phyloP scores from a whole-genome alignment of 2,888 invertebrate genomes.

The Carabus problematicus region DNA sequence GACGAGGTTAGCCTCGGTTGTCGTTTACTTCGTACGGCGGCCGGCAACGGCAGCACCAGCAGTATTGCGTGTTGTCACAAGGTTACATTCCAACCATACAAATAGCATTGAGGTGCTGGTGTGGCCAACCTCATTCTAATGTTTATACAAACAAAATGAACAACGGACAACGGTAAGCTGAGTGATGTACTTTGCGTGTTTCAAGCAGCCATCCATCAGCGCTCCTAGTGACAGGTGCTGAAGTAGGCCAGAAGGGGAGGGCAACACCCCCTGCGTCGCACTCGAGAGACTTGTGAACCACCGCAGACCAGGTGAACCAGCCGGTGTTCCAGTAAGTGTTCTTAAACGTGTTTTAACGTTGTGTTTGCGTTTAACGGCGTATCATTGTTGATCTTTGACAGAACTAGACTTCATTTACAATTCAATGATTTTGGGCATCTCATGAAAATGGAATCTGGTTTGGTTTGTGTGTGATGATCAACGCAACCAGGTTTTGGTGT shows the following conservation, averaged over 20 bases:
- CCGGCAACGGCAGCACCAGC: background rate
- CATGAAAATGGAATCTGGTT: no score
- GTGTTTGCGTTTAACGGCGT: no score
- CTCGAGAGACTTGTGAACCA: no score
- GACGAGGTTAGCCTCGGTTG: background rate
- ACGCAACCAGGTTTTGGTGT: no score
- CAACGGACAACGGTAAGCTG: conserved; percentile 1
- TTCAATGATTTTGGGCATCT: no score
- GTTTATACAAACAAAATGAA: conserved; percentile 16
- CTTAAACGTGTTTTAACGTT: no score
- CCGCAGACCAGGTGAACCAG: no score
- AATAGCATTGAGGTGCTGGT: background rate
- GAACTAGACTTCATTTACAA: no score
- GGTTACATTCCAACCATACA: background rate
- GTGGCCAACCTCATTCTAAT: conserved; percentile 6
- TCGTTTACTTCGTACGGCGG: background rate
- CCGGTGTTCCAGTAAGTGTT: no score
- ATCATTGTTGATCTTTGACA: no score
- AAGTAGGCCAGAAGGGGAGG: background rate
- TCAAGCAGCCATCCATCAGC: conserved; percentile 7
- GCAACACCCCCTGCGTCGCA: no score
- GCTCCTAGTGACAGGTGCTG: conserved; percentile 4
- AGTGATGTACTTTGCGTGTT: background rate
- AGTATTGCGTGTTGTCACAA: background rate
- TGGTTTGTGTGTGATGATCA: no score